Conservation (phyloP, 2,113 vertebrate genomes). For the Xiphias gladius region DNA sequence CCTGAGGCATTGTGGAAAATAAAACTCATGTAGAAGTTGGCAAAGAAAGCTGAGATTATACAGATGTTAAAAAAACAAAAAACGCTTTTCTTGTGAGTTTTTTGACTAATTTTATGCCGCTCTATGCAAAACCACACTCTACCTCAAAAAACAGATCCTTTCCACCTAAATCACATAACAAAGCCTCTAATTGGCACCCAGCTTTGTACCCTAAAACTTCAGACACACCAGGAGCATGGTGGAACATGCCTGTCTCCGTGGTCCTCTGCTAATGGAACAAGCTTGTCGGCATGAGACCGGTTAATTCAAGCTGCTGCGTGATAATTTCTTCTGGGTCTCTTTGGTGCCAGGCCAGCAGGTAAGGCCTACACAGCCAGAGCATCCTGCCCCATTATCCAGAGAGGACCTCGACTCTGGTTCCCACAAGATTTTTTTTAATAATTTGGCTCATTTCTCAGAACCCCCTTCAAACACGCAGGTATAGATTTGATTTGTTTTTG, state of each 20-base stretch:
- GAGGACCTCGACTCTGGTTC: conserved; percentile 26
- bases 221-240: conserved; percentile 55
- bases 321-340: conserved; percentile 62
- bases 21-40: conserved; percentile 10
- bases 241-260: conserved; percentile 51
- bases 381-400: conserved; percentile 60
- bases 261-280: conserved; percentile 49
- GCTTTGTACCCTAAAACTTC: conserved; percentile 57
- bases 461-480: neutral
- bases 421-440: conserved; percentile 37
- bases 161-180: conserved; percentile 59
- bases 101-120: neutral
- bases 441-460: conserved; percentile 49
- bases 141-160: conserved; percentile 23
- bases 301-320: conserved; percentile 60
- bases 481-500: conserved; percentile 32
- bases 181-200: conserved; percentile 63
- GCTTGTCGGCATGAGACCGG: conserved; percentile 60
- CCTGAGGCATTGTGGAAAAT: neutral
- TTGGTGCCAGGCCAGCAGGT: conserved; percentile 74
- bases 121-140: conserved; percentile 14
- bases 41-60: neutral
- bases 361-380: conserved; percentile 59
- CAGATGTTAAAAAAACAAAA: conserved; percentile 4
- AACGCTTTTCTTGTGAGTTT: conserved; percentile 9